These are phyloP conservation scores for Microtus ochrogaster DNA, from an alignment of 2,113 vertebrate genomes.

Conservation along the genomic window DNA sequence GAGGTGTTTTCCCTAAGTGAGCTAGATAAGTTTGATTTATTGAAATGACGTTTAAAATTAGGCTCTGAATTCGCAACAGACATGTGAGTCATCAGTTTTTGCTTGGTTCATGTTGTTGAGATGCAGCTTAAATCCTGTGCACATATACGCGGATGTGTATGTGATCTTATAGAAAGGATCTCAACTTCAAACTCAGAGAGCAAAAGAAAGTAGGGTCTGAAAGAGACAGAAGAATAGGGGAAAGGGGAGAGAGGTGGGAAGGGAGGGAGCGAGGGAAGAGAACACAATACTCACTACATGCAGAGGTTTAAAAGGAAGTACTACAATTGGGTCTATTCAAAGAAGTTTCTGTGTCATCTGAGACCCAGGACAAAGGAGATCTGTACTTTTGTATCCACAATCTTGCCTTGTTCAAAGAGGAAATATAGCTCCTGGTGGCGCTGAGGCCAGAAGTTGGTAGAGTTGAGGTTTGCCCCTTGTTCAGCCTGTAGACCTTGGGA, in stretches of 20 bases:
- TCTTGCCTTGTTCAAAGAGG: constrained; percentile 47
- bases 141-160: constrained; percentile 45
- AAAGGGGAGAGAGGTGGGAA: neutral
- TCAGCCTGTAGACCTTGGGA: constrained; percentile 47
- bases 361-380: neutral
- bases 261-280: neutral
- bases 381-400: constrained; percentile 49
- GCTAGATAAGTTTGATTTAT: constrained; percentile 76
- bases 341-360: neutral
- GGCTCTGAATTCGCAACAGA: constrained; percentile 68
- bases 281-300: neutral
- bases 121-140: constrained; percentile 16
- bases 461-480: constrained; percentile 42
- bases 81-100: constrained; percentile 64
- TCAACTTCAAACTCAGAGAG: constrained; percentile 59
- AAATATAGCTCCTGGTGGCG: constrained; percentile 33
- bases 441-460: constrained; percentile 23
- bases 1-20: neutral
- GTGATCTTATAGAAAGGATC: constrained; percentile 58
- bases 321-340: neutral
- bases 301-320: constrained; percentile 33
- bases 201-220: constrained; percentile 17
- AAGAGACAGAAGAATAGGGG: neutral
- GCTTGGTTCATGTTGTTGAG: constrained; percentile 63
- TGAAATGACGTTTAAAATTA: constrained; percentile 69